A percentile compares a stretch with the other conserved stretches of the same genome.
phyloP scores from a whole-genome alignment of 2,797 vertebrate species.

The Tamandua tetradactyla region DNA sequence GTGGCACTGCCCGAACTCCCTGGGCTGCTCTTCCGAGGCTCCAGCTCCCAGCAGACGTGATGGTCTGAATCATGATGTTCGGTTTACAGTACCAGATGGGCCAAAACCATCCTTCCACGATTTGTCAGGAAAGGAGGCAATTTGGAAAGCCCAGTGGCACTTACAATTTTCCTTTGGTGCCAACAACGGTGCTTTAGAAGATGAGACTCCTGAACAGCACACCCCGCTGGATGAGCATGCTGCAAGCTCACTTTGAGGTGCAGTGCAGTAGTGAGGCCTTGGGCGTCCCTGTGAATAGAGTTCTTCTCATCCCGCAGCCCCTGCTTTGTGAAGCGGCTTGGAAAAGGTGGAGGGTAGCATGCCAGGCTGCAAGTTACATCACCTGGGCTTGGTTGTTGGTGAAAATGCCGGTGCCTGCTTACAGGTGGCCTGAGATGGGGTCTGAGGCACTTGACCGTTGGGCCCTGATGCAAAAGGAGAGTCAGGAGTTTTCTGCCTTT shows the following conservation, averaged over 20 bases:
- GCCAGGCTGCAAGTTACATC: constrained; percentile 86
- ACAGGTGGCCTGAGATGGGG: no score
- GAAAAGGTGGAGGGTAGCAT: constrained; percentile 90
- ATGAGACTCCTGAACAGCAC: constrained; percentile 93
- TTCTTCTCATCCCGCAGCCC: constrained; percentile 94
- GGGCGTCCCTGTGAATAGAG: constrained; percentile 85
- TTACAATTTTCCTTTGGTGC: constrained; percentile 95
- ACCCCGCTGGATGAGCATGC: constrained; percentile 92
- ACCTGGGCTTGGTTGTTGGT: no score
- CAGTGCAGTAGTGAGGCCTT: constrained; percentile 88
- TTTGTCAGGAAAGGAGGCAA: constrained; percentile 82
- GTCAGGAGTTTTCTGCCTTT: no score
- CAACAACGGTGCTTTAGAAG: constrained; percentile 94
- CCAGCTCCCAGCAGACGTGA: constrained; percentile 91
- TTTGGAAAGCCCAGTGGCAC: constrained; percentile 84
- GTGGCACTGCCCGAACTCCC: no score
- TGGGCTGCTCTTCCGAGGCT: no score
- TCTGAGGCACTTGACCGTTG: no score
- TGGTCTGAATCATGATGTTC: constrained; percentile 94
- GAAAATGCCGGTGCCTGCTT: no score
- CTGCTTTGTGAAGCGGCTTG: constrained; percentile 91
- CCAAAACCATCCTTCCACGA: constrained; percentile 91
- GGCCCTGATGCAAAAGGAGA: no score
- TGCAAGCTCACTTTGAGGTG: constrained; percentile 90
- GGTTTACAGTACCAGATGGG: constrained; percentile 96